phyloP scores from a whole-genome alignment of 2,888 invertebrate species.

The Melinaea menophilus region DNA sequence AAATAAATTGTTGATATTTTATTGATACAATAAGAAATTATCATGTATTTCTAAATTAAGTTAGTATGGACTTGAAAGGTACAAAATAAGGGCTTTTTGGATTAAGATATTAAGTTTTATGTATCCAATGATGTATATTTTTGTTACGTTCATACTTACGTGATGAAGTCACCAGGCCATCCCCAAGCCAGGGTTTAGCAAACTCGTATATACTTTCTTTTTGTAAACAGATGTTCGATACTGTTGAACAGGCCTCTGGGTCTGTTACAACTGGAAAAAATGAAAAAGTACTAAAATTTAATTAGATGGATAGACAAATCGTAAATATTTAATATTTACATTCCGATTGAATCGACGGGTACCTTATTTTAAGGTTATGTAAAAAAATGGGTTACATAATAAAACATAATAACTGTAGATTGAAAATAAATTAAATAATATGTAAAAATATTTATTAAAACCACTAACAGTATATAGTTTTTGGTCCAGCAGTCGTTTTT shows the following conservation, averaged over 20 bases:
- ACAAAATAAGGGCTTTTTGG: too few relatives aligned
- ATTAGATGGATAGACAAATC: neutral
- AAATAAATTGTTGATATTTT: slow-evolving; percentile 18
- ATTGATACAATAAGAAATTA: too few relatives aligned
- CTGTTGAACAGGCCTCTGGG: slow-evolving; percentile 56
- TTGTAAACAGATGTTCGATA: slow-evolving; percentile 56
- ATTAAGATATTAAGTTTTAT: slow-evolving; percentile 15
- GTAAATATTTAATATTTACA: slow-evolving; percentile 37
- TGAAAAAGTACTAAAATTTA: neutral
- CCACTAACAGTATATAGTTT: slow-evolving; percentile 24
- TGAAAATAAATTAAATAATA: neutral
- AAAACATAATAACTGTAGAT: neutral
- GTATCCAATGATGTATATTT: neutral
- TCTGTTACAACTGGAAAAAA: slow-evolving; percentile 53
- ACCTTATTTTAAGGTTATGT: too few relatives aligned
- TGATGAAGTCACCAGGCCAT: slow-evolving; percentile 41
- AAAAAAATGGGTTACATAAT: too few relatives aligned
- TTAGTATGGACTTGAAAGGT: too few relatives aligned
- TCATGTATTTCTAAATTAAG: too few relatives aligned
- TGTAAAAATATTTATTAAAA: slow-evolving; percentile 23
- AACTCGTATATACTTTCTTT: slow-evolving; percentile 60
- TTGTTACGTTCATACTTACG: neutral
- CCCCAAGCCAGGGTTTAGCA: slow-evolving; percentile 60
- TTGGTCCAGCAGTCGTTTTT: neutral
- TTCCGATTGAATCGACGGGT: neutral